Evolutionary conservation across 2,888 invertebrate genomes (phyloP).

Genomic region (Hydropsyche betteni): DNA sequence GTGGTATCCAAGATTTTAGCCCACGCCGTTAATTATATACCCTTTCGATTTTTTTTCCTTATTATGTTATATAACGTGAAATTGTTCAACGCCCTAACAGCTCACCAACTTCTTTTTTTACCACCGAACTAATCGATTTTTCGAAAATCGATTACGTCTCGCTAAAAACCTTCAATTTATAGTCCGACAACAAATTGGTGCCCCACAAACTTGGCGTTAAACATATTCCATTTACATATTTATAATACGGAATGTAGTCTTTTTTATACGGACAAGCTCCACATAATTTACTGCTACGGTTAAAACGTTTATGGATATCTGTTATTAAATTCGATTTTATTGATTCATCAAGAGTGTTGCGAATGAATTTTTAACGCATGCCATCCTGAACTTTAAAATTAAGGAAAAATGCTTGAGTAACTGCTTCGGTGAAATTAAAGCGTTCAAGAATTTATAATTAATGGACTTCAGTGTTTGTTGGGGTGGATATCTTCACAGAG

Average conservation of each 20-base stretch:
- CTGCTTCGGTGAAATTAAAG: background rate
- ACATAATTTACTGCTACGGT: too few relatives aligned
- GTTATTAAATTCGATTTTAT: too few relatives aligned
- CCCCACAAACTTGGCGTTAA: constrained; percentile 9
- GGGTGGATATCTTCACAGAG: constrained; percentile 11
- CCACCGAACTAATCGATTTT: constrained; percentile 3
- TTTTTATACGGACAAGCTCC: background rate
- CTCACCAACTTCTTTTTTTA: background rate
- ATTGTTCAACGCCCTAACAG: constrained; percentile 1
- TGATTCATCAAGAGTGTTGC: too few relatives aligned
- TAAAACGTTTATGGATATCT: too few relatives aligned
- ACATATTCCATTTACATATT: constrained; percentile 23
- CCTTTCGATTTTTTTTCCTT: constrained; percentile 23
- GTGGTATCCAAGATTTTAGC: constrained; percentile 19
- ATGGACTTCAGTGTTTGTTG: background rate
- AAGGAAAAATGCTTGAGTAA: too few relatives aligned
- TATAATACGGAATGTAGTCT: background rate
- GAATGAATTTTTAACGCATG: too few relatives aligned
- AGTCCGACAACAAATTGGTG: constrained; percentile 22
- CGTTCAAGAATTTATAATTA: constrained; percentile 25
- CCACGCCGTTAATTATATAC: constrained; percentile 26
- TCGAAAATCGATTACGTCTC: constrained; percentile 15
- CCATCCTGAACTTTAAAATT: too few relatives aligned
- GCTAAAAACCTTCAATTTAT: constrained; percentile 18
- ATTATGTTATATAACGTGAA: constrained; percentile 20